phyloP scores from a whole-genome alignment of 2,113 vertebrate species.

The Leucopsar rothschildi region DNA sequence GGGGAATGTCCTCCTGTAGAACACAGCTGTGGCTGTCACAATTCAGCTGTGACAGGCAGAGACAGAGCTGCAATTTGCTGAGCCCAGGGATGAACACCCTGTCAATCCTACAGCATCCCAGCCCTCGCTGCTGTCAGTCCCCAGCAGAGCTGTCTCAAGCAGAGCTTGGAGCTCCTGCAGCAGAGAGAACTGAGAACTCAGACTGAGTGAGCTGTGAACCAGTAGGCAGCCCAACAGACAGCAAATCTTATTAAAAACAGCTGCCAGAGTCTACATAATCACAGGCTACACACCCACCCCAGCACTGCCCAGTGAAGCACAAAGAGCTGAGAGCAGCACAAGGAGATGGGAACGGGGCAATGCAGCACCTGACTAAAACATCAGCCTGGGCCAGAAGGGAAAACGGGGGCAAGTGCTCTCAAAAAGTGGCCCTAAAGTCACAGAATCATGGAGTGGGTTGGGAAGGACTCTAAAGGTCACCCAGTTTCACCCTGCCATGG shows the following conservation, averaged over 20 bases:
- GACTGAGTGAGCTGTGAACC: not conserved
- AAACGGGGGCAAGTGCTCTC: not conserved
- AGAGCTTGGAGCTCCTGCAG: not conserved
- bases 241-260: not conserved
- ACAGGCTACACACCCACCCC: not conserved
- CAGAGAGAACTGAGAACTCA: not conserved
- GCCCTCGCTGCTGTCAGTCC: not conserved
- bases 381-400: not conserved
- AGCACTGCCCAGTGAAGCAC: not conserved
- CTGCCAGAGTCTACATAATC: not conserved
- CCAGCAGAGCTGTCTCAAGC: not conserved
- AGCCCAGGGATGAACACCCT: not conserved
- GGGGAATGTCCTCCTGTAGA: not conserved
- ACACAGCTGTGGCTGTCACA: not conserved
- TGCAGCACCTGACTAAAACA: not conserved
- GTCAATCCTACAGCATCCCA: rapidly evolving
- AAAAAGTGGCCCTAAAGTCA: not conserved
- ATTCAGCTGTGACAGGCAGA: not conserved
- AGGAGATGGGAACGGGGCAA: not conserved
- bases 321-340: not conserved
- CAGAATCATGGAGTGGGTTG: not conserved
- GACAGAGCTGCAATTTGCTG: not conserved
- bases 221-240: not conserved
- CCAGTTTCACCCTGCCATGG: not conserved
- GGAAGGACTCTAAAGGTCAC: not conserved